Evolutionary conservation across 2,113 vertebrate species (phyloP).

Genomic region (Sitta europaea): DNA sequence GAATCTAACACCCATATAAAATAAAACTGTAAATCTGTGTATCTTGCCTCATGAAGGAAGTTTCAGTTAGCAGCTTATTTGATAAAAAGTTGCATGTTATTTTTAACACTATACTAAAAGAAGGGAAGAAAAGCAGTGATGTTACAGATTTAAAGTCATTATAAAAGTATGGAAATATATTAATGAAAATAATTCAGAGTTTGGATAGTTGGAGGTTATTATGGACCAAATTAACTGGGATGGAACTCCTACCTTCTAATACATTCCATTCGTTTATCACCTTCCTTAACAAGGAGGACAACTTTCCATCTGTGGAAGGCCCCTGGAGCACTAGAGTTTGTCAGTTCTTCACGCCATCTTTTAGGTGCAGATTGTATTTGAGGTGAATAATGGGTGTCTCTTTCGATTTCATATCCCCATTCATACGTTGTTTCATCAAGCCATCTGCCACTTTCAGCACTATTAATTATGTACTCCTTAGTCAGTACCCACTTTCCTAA

Average conservation of each 20-base stretch:
- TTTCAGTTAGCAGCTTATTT: background rate
- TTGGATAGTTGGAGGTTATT: background rate
- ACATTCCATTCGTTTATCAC: slow-evolving; percentile 73
- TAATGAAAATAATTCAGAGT: background rate
- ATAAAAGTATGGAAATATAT: background rate
- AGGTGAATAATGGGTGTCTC: slow-evolving; percentile 75
- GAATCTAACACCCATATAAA: background rate
- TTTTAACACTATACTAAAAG: background rate
- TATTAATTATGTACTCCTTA: slow-evolving; percentile 90
- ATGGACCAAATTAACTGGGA: background rate
- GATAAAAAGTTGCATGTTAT: fast-evolving
- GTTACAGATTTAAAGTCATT: background rate
- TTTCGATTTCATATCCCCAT: slow-evolving; percentile 83
- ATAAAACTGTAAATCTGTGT: background rate
- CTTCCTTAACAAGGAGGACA: slow-evolving; percentile 74
- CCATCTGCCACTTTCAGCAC: slow-evolving; percentile 87
- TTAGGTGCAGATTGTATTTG: slow-evolving; percentile 82
- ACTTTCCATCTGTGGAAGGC: slow-evolving; percentile 94
- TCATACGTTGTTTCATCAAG: slow-evolving; percentile 88
- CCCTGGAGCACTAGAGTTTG: slow-evolving; percentile 72
- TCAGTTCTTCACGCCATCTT: slow-evolving; percentile 80
- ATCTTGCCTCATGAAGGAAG: background rate
- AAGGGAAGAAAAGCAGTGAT: background rate
- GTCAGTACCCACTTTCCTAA: slow-evolving; percentile 95
- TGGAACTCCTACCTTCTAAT: slow-evolving; percentile 80